Evolutionary conservation across 2,113 vertebrate species (phyloP), one percentile per base, ranked within the genome.

Genomic region (Hippocampus barbouri): DNA sequence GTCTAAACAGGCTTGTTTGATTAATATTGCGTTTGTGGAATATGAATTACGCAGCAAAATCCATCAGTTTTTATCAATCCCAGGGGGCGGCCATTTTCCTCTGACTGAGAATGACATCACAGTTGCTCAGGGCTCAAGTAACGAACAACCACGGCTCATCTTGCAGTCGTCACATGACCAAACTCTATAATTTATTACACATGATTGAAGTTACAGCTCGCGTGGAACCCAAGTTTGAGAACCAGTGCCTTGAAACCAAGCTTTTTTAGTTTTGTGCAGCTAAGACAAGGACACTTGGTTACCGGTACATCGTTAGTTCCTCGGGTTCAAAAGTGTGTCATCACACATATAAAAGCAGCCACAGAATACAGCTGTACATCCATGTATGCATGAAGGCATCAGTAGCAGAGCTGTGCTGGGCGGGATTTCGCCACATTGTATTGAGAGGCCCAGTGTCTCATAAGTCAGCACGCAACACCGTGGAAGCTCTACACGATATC

Each of bases 401-500:
- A 64, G 88, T 87, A 90, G 89, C 62, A 72, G 86, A 89, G 87
- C 80, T 25, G 69, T 49, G 57, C 76, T 64, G 69, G 89, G 61
- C 85, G 78, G 85, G 79, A 88, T 91, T 47, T 92, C 86, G 88
- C 69, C 59, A 69, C 70, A 64, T 83, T 83, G 88, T 88, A 91
- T 92, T 89, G 80, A 85, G 87, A 92, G 84, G 83, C 84, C 73
- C 53, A 9, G 10, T 60, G 67, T 79, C 84, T 80, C 69, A 56
- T 65, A 72, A 70, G 68, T 79, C 80, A 89, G 79, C 80, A 86
- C 61, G 78, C 70, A 85, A 88, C 86, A 88, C 81, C 72, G 61
- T 0, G 59, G 75, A 76, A 74, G 82, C 85, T 79, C 61, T 86
- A 91, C 89, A 89, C 79, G 88, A 91, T 90, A 92, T 81, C 83